Percentiles rank a stretch among this genome's conserved stretches.
These are phyloP conservation scores for Cataglyphis livida DNA, from an alignment of 2,888 invertebrate genomes.

Conservation along the genomic window DNA sequence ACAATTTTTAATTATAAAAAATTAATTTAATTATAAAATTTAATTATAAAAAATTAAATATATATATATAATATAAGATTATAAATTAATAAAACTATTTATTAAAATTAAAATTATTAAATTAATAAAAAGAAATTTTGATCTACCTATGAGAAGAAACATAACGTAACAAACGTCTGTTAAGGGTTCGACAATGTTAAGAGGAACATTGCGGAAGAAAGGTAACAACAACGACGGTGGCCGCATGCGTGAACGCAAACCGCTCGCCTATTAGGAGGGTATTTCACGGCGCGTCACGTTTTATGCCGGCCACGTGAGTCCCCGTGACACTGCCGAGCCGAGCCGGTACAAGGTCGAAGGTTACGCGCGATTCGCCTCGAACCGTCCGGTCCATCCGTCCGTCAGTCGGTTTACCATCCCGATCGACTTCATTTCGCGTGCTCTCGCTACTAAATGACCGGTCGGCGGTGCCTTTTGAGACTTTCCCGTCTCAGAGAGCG, in stretches of 20 bases:
- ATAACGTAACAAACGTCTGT: neutral
- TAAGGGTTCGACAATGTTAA: slow-evolving; percentile 33
- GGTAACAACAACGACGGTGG: slow-evolving; percentile 66
- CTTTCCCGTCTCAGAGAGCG: slow-evolving; percentile 50
- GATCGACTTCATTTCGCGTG: slow-evolving; percentile 69
- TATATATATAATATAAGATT: no score
- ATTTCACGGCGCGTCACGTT: slow-evolving; percentile 84
- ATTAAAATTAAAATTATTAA: no score
- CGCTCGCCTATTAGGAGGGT: slow-evolving; percentile 82
- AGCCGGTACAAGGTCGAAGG: slow-evolving; percentile 76
- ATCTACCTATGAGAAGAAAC: neutral
- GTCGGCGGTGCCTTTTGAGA: slow-evolving; percentile 52
- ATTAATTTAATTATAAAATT: neutral
- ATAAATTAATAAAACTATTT: neutral
- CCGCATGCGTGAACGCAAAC: slow-evolving; percentile 76
- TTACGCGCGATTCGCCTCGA: slow-evolving; percentile 78
- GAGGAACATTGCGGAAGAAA: slow-evolving; percentile 30
- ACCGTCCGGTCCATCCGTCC: slow-evolving; percentile 61
- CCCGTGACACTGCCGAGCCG: slow-evolving; percentile 77
- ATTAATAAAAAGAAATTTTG: neutral
- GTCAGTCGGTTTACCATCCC: slow-evolving; percentile 63
- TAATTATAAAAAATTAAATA: neutral
- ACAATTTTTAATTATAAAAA: neutral
- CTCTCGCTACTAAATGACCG: slow-evolving; percentile 46
- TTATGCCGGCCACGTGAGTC: slow-evolving; percentile 84